Conservation (phyloP, 2,888 invertebrate species). For the Zeuzera pyrina region DNA sequence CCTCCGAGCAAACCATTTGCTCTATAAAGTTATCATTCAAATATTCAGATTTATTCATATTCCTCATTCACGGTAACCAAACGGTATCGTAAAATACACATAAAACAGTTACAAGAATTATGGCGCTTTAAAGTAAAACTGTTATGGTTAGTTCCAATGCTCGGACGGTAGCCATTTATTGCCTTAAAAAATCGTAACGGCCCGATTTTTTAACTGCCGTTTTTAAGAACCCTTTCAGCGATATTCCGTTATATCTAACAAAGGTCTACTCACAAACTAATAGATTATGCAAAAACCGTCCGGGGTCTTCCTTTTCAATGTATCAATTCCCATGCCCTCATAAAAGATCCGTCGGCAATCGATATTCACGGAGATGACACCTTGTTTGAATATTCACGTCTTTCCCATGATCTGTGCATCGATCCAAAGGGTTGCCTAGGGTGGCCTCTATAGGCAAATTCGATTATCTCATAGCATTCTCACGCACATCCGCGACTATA, state of each 20-base stretch:
- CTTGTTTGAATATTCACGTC: conserved; percentile 71
- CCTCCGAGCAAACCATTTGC: background rate
- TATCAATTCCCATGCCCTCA: conserved; percentile 65
- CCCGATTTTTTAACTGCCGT: conserved; percentile 49
- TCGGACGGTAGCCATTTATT: conserved; percentile 44
- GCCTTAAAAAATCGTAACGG: conserved; percentile 56
- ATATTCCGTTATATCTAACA: conserved; percentile 55
- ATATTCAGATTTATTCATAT: no score
- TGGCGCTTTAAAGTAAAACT: background rate
- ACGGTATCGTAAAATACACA: background rate
- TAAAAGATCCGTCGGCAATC: conserved; percentile 61
- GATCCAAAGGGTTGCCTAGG: conserved; percentile 55
- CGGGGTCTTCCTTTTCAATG: conserved; percentile 63
- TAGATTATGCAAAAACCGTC: conserved; percentile 69
- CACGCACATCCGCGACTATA: conserved; percentile 62
- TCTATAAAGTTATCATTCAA: no score
- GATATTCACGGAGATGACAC: conserved; percentile 72
- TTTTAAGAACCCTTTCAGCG: conserved; percentile 52
- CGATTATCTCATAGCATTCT: conserved; percentile 68
- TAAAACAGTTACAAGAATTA: background rate
- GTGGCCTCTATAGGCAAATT: conserved; percentile 69
- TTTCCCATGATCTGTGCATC: conserved; percentile 60
- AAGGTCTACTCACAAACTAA: conserved; percentile 40
- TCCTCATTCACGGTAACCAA: no score
- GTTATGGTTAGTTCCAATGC: conserved; percentile 14